Percentiles rank a stretch among this genome's conserved stretches.
Conservation (phyloP, 2,113 vertebrate species). For the Castor canadensis region DNA sequence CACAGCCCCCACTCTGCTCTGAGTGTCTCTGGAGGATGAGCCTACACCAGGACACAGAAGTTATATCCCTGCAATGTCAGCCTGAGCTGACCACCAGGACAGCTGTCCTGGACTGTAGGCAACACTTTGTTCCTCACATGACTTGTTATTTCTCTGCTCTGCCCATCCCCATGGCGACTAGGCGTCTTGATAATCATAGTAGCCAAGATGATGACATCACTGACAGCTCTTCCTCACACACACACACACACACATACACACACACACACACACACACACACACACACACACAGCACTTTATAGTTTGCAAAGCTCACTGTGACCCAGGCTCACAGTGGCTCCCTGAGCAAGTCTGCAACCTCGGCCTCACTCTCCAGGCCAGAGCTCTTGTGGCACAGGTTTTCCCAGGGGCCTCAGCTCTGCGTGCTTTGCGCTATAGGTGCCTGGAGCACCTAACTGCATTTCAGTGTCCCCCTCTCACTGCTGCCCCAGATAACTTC, state of each 20-base stretch:
- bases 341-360: neutral
- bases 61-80: neutral
- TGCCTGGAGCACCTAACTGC: neutral
- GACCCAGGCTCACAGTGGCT: neutral
- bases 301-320: neutral
- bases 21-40: neutral
- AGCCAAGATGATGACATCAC: neutral
- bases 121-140: rapidly evolving
- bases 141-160: neutral
- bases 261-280: no score
- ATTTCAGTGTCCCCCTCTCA: no score
- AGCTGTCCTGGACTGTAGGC: neutral
- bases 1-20: neutral
- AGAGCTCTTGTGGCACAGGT: neutral
- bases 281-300: neutral
- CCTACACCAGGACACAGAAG: neutral
- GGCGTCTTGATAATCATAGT: neutral
- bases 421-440: neutral
- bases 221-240: neutral
- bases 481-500: neutral
- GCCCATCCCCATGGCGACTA: rapidly evolving
- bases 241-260: rapidly evolving
- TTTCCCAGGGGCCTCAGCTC: neutral
- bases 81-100: neutral
- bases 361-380: neutral